Conservation (phyloP, 2,797 vertebrate genomes). For the Hyperoplus immaculatus region DNA sequence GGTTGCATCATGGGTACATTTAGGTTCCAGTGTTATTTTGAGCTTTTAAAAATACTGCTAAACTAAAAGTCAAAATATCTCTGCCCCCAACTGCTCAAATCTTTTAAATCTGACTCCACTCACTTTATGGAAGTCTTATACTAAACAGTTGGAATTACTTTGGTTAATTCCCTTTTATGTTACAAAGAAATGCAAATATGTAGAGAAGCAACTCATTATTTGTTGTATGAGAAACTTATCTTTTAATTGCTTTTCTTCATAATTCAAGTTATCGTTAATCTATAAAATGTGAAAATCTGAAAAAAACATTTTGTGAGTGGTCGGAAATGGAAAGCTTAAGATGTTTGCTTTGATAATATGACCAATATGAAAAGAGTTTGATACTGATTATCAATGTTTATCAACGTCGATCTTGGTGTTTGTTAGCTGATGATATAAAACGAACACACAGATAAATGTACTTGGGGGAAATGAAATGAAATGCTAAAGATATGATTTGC, state of each 20-base stretch:
- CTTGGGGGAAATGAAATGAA: background rate
- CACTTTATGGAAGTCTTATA: background rate
- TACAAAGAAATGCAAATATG: background rate
- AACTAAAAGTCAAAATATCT: conserved; percentile 4
- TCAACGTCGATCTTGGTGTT: background rate
- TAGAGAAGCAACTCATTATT: background rate
- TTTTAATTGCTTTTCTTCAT: background rate
- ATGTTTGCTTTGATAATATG: background rate
- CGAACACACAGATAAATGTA: background rate
- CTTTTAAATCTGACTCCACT: background rate
- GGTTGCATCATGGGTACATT: conserved; percentile 11
- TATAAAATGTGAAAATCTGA: background rate
- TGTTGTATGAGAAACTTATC: background rate
- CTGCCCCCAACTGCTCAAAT: background rate
- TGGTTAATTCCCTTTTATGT: background rate
- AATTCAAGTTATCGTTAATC: background rate
- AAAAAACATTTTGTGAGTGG: background rate
- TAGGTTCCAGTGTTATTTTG: background rate
- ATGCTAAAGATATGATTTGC: background rate
- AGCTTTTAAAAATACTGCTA: too few species aligned
- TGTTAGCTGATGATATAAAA: background rate
- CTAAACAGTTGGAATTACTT: background rate
- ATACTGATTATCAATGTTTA: background rate
- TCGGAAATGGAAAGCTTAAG: background rate
- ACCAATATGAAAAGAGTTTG: background rate